Evolutionary conservation across 2,113 vertebrate species (phyloP).

Genomic region (Cettia cetti): DNA sequence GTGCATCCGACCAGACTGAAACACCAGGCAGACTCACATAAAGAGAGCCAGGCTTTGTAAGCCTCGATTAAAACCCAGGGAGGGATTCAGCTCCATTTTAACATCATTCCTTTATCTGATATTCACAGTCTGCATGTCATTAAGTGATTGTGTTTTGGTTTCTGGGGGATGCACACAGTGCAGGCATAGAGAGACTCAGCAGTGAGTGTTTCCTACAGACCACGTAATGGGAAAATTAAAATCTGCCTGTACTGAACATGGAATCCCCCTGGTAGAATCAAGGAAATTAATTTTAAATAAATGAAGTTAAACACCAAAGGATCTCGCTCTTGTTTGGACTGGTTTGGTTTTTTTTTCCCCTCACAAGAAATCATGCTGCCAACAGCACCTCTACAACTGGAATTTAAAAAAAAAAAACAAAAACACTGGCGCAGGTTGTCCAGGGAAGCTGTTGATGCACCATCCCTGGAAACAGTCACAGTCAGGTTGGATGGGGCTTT

Average conservation of each 20-base stretch:
- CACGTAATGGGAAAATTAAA: neutral
- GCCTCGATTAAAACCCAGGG: neutral
- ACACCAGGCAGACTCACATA: rapidly evolving
- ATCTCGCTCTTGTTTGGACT: neutral
- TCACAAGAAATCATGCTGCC: rapidly evolving
- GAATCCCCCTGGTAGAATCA: neutral
- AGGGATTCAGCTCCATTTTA: neutral
- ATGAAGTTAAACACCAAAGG: neutral
- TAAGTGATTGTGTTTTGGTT: neutral
- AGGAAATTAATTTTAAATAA: neutral
- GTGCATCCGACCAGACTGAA: neutral
- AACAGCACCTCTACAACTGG: neutral
- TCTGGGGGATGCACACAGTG: neutral
- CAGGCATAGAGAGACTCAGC: neutral
- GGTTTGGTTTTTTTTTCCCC: rapidly evolving
- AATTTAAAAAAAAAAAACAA: neutral
- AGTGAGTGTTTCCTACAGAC: neutral
- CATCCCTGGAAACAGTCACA: neutral
- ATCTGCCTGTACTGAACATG: neutral
- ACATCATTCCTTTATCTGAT: neutral
- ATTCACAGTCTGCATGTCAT: neutral
- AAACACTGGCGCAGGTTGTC: neutral
- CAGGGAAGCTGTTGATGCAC: neutral
- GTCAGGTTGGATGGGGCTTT: neutral
- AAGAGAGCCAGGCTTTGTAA: neutral